Evolutionary conservation across 1,140 invertebrate genomes (phyloP).

Genomic region (Cryptotermes secundus): DNA sequence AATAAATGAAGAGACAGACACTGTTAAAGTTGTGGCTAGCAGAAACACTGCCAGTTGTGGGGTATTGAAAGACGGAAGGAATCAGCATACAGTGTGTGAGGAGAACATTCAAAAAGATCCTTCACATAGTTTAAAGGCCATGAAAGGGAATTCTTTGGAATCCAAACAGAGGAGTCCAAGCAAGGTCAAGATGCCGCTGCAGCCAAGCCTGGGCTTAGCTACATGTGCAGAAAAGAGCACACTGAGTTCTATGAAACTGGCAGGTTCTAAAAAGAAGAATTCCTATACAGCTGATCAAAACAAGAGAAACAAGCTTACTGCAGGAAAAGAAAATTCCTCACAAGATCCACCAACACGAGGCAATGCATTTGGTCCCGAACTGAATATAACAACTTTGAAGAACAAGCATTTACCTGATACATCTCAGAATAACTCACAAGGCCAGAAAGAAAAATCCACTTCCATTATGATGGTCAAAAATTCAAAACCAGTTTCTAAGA

Average conservation of each 20-base stretch:
- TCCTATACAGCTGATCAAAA: not conserved
- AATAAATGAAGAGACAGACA: not conserved
- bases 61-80: not conserved
- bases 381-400: not conserved
- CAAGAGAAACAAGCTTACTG: not conserved
- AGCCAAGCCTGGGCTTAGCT: not conserved
- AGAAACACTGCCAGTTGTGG: not conserved
- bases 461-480: not conserved
- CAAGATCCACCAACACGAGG: not conserved
- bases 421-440: not conserved
- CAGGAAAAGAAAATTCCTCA: not conserved
- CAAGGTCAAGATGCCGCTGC: not conserved
- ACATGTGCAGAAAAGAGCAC: not conserved
- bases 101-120: not conserved
- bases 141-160: not conserved
- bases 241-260: not conserved
- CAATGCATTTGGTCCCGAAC: not conserved
- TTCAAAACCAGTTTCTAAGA: not conserved
- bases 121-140: not conserved
- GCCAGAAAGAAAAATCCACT: not conserved
- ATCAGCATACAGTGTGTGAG: not conserved
- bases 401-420: not conserved
- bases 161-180: not conserved
- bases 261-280: not conserved
- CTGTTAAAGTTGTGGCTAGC: not conserved